Evolutionary conservation across 2,888 invertebrate genomes (phyloP).

Genomic region (Arge pagana): DNA sequence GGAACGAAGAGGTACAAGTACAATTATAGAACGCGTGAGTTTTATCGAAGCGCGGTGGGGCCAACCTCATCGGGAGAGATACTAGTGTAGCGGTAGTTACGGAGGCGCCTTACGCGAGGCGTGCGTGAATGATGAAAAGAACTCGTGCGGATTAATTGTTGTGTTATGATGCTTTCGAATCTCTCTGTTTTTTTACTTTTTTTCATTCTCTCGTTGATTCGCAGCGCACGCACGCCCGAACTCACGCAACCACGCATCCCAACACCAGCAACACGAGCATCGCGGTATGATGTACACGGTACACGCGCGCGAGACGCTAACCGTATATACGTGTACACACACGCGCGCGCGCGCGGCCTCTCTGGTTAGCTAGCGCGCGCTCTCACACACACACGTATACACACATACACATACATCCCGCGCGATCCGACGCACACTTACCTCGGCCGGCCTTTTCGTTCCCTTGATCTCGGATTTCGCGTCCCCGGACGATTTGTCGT

Average conservation of each 20-base stretch:
- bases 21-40: no score
- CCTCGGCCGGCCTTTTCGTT: slow-evolving; percentile 87
- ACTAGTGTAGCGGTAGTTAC: no score
- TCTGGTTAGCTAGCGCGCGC: neutral
- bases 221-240: neutral
- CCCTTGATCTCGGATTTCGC: slow-evolving; percentile 84
- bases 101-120: no score
- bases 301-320: no score
- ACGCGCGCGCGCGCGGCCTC: slow-evolving; percentile 20
- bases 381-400: slow-evolving; percentile 2
- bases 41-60: no score
- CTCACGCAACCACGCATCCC: neutral
- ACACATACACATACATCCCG: neutral
- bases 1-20: no score
- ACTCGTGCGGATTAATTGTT: slow-evolving; percentile 18
- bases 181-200: no score
- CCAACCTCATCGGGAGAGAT: no score
- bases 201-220: no score
- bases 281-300: no score
- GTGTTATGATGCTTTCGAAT: slow-evolving; percentile 18
- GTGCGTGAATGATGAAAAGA: no score
- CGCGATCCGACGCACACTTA: slow-evolving; percentile 61
- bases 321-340: slow-evolving; percentile 22
- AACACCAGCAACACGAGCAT: no score
- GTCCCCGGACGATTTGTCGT: slow-evolving; percentile 73